Conservation (phyloP, 2,888 invertebrate genomes). For the Tetropium fuscum region DNA sequence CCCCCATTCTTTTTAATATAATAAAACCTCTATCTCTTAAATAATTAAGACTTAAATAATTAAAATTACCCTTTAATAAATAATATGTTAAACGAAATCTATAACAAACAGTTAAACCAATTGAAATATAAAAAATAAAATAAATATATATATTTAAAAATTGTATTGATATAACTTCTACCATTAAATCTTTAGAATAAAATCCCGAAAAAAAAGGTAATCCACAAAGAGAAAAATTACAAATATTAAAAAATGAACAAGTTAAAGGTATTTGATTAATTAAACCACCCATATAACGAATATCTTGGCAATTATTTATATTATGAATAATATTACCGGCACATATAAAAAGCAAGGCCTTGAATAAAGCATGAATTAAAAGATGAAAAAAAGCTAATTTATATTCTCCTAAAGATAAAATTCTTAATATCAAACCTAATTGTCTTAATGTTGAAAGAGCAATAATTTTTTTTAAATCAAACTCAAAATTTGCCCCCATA, state of each 20-base stretch:
- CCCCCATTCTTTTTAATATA: too few relatives aligned
- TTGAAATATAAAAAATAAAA: too few relatives aligned
- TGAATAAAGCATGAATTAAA: too few relatives aligned
- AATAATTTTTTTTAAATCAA: constrained; percentile 84
- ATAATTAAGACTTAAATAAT: too few relatives aligned
- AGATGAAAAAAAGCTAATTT: constrained; percentile 79
- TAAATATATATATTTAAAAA: too few relatives aligned
- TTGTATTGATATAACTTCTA: too few relatives aligned
- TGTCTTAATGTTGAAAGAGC: constrained; percentile 79
- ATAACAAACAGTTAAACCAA: too few relatives aligned
- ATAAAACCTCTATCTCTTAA: too few relatives aligned
- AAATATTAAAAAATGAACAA: constrained; percentile 64
- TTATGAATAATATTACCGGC: constrained; percentile 78
- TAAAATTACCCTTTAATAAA: too few relatives aligned
- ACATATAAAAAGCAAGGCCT: constrained; percentile 80
- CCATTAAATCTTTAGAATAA: constrained; percentile 76
- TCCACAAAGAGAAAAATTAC: constrained; percentile 63
- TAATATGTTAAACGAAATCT: too few relatives aligned
- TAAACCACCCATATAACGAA: constrained; percentile 73
- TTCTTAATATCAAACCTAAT: constrained; percentile 77
- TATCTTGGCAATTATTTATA: constrained; percentile 74
- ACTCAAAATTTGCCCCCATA: too few relatives aligned
- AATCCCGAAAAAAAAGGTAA: constrained; percentile 67
- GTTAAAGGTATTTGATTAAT: constrained; percentile 68
- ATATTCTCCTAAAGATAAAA: constrained; percentile 65